Evolutionary conservation across 1,140 invertebrate species (phyloP).

Genomic region (Panulirus ornatus): DNA sequence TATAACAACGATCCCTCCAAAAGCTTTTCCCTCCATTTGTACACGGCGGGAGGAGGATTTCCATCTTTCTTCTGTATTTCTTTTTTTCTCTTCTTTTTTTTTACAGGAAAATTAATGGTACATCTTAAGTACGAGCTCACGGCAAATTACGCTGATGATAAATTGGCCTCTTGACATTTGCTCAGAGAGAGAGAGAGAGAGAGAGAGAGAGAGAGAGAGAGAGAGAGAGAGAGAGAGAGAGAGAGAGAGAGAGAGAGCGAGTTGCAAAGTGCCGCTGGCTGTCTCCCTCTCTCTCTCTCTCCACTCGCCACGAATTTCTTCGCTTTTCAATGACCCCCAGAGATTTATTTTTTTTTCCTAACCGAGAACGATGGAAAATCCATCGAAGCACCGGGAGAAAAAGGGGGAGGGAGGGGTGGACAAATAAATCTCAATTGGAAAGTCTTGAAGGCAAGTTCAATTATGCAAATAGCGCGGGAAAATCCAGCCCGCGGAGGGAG

Average conservation of each 20-base stretch:
- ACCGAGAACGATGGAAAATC: not conserved
- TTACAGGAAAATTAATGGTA: too few relatives aligned
- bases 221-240: not conserved
- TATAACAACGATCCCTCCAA: too few relatives aligned
- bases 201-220: not conserved
- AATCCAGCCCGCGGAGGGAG: not conserved
- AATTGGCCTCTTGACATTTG: not conserved
- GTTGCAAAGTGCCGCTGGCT: not conserved
- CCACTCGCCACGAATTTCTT: not conserved
- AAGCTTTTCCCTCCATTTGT: too few relatives aligned
- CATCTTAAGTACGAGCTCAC: too few relatives aligned
- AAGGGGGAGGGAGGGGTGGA: too few relatives aligned
- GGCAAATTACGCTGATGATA: too few relatives aligned
- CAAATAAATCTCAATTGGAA: conserved; percentile 53
- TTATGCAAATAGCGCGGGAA: conserved; percentile 40
- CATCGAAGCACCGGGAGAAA: not conserved
- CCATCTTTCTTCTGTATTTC: too few relatives aligned
- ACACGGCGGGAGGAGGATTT: too few relatives aligned
- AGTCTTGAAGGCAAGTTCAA: conserved; percentile 41
- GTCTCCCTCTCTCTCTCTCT: not conserved
- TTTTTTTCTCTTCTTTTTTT: too few relatives aligned
- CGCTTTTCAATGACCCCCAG: not conserved
- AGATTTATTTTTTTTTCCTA: not conserved
- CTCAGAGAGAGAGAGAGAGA: not conserved
- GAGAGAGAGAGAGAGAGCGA: not conserved